Base-by-base conservation (phyloP, 2,888 invertebrate genomes). In the Epirrita christyi region DNA sequence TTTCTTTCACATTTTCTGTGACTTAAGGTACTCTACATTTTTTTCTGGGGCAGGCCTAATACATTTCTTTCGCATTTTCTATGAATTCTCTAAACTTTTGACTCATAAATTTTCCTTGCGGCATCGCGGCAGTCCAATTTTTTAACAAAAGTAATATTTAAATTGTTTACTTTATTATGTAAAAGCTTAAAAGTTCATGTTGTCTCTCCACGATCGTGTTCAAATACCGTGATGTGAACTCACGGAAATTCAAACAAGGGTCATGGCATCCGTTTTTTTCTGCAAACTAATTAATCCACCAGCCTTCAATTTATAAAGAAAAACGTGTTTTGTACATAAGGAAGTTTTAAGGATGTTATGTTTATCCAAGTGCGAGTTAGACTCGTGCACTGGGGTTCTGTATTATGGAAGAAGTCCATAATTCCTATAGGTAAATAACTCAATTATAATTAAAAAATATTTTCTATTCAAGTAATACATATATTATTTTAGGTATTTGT, bases 191-290 rank as follows among this genome's bases (percentile, higher is more conserved):
- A 8, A 14, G 14, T 8, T 36, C 36, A 36, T 36, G 6, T n/a
- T 36, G 36, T 36, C 32, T 32, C 32, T 10, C 7, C 10, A 32
- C n/a, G 34, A 40, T 49, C 55, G 46, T 50, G 55, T 43, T 44
- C 28, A 55, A 46, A 49, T 13, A 53, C 42, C 63, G 57, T 63
- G 60, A 63, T 37, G 41, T 13, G 51, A 55, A 57, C 56, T 53
- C 53, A 65, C 64, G 63, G 52, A 64, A 54, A 63, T 63, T 65
- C 61, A 44, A 55, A 60, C 59, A 63, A 68, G 55, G 64, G 36
- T 54, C 54, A 54, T 54, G 44, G 11, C 57, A 40, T 59, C 15
- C 14, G 61, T 55, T 53, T 59, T 61, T 62, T 38, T 57, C 42
- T 60, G 56, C 54, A 55, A 52, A 52, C 34, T 47, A 56, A 52